Evolutionary conservation across 2,113 vertebrate genomes (phyloP), one percentile per base, ranked within the genome.

Genomic region (Eleginops maclovinus): DNA sequence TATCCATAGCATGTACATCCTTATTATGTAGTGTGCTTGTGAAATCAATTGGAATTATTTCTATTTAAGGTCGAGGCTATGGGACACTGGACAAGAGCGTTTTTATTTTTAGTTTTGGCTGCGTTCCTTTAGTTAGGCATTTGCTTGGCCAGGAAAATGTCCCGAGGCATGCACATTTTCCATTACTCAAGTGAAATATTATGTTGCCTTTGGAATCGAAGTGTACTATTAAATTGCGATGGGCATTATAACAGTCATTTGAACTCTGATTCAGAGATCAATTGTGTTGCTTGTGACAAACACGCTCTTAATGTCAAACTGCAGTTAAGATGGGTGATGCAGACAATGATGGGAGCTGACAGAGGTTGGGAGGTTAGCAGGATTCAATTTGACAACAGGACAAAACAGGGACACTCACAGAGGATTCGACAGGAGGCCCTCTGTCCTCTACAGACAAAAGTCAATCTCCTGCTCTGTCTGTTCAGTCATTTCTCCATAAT

Each of bases 291-390:
- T 67, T 44, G 28, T 40, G 36, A 63, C 71, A 55, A 41, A 55
- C n/a, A 73, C 21, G 0, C 69, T 51, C 41, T 31, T 54, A n/a
- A 28, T 36, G 31, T 36, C 28, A 68, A 17, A 31, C 11, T 6
- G 28, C 4, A 3, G 55, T 60, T 44, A 47, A 2, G 24, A 47
- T n/a, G 58, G 51, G 15, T 46, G 58, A 60, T 55, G 77, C 16
- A 8, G 84, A 86, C 59, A 3, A 40, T 86, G 77, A 89, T 86
- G 74, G 61, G 67, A 83, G 74, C 74, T 88, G 88, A 88, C 90
- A 85, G 81, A 77, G 77, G 71, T 43, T 62, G 16, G 53, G 63
- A 77, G 69, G 88, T 79, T 50, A 77, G 72, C 21, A 11, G 77
- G 44, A 81, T 72, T 41, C 67, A 72, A 75, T 49, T 75, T 79